These are phyloP conservation scores for Epinephelus coioides DNA, from an alignment of 2,797 vertebrate species.

Conservation along the genomic window DNA sequence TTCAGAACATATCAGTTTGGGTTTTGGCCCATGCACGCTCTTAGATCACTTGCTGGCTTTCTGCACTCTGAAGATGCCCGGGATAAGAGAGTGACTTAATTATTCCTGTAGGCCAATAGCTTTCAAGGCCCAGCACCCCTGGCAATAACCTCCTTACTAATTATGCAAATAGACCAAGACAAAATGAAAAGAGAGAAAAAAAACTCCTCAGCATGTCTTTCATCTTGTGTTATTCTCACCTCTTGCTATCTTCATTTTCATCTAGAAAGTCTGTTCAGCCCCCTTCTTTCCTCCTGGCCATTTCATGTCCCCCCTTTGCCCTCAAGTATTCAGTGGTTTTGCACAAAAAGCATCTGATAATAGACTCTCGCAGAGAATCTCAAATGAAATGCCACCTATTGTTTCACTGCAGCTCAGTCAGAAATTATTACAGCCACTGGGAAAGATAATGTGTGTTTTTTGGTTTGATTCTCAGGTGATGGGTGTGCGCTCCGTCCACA, in stretches of 20 bases:
- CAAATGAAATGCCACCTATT: constrained; percentile 59
- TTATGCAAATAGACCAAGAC: constrained; percentile 73
- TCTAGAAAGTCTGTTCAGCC: constrained; percentile 21
- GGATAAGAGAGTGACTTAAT: constrained; percentile 75
- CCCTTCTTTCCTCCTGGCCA: not conserved
- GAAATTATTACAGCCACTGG: constrained; percentile 48
- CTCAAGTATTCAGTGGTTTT: constrained; percentile 30
- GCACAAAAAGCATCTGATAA: constrained; percentile 46
- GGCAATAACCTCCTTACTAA: constrained; percentile 73
- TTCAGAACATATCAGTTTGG: constrained; percentile 45
- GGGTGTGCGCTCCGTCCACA: constrained; percentile 42
- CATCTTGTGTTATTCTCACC: constrained; percentile 42
- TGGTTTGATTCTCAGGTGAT: constrained; percentile 59
- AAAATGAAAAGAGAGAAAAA: constrained; percentile 46
- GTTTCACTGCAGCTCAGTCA: constrained; percentile 50
- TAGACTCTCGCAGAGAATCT: constrained; percentile 18
- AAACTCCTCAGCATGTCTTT: constrained; percentile 9
- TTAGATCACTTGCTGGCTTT: constrained; percentile 45
- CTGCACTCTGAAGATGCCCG: constrained; percentile 56
- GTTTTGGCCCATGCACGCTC: constrained; percentile 22
- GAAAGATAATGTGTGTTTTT: constrained; percentile 44
- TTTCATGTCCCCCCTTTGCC: not conserved
- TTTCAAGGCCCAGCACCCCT: constrained; percentile 65
- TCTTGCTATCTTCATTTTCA: constrained; percentile 51
- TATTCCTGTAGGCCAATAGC: constrained; percentile 76